Evolutionary conservation across 2,113 vertebrate genomes (phyloP).

Genomic region (Conger conger): DNA sequence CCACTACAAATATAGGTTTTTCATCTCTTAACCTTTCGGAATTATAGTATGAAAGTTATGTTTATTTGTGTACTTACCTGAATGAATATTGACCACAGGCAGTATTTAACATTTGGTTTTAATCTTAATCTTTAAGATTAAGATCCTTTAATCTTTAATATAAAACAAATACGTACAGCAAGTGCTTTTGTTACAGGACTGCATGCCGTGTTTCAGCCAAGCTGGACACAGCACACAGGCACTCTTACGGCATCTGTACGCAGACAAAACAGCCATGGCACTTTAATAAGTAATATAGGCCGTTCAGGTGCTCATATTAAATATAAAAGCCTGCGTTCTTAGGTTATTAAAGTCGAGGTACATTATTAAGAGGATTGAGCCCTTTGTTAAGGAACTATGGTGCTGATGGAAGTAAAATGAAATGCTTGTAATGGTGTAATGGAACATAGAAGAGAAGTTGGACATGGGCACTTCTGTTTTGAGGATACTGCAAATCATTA

Average conservation of each 20-base stretch:
- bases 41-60: background rate
- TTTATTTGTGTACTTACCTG: constrained; percentile 22
- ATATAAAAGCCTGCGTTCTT: constrained; percentile 54
- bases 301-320: constrained; percentile 72
- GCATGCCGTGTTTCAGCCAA: constrained; percentile 74
- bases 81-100: constrained; percentile 29
- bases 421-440: constrained; percentile 19
- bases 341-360: constrained; percentile 56
- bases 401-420: constrained; percentile 50
- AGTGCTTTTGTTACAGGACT: constrained; percentile 60
- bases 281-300: constrained; percentile 74
- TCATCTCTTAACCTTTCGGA: constrained; percentile 3
- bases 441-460: constrained; percentile 27
- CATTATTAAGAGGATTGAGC: constrained; percentile 40
- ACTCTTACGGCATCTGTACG: constrained; percentile 66
- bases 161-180: constrained; percentile 45
- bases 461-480: constrained; percentile 62
- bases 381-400: constrained; percentile 49
- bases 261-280: constrained; percentile 64
- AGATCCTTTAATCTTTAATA: too few species aligned
- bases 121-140: too few species aligned
- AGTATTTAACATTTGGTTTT: constrained; percentile 36
- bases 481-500: constrained; percentile 61
- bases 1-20: background rate
- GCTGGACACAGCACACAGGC: constrained; percentile 83